phyloP scores from a whole-genome alignment of 2,797 vertebrate species.

The Geotrypetes seraphini region DNA sequence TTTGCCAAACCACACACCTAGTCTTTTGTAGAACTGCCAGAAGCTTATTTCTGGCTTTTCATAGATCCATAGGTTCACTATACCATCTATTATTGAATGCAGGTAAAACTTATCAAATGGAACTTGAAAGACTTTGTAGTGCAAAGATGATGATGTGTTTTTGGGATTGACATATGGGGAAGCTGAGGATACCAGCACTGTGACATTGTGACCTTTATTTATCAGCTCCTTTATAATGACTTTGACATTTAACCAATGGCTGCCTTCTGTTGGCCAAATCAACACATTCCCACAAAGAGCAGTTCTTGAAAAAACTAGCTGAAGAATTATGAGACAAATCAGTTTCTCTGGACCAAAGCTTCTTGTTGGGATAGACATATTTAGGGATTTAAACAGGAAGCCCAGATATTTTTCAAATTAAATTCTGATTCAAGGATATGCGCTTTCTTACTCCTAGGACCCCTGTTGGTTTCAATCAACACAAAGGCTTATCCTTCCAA shows the following conservation, averaged over 20 bases:
- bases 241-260: conserved; percentile 78
- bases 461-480: too few relatives aligned
- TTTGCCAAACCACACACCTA: conserved; percentile 17
- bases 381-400: background rate
- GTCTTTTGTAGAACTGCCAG: conserved; percentile 46
- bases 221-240: conserved; percentile 50
- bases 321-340: conserved; percentile 18
- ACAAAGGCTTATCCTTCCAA: too few relatives aligned
- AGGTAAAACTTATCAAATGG: conserved; percentile 14
- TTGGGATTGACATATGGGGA: conserved; percentile 51
- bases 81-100: conserved; percentile 14
- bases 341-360: background rate
- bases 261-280: conserved; percentile 72
- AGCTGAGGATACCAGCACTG: conserved; percentile 40
- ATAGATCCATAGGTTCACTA: conserved; percentile 43
- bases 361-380: background rate
- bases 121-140: conserved; percentile 39
- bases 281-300: conserved; percentile 54
- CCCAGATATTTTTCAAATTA: too few relatives aligned
- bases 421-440: too few relatives aligned
- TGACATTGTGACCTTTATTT: conserved; percentile 57
- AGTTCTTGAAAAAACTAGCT: conserved; percentile 24
- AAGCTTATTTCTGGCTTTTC: conserved; percentile 51
- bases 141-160: conserved; percentile 8
- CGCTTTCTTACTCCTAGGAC: too few relatives aligned